Evolutionary conservation across 1,140 invertebrate genomes (phyloP), one percentile per base, ranked within the genome.

Genomic region (Wasmannia auropunctata): DNA sequence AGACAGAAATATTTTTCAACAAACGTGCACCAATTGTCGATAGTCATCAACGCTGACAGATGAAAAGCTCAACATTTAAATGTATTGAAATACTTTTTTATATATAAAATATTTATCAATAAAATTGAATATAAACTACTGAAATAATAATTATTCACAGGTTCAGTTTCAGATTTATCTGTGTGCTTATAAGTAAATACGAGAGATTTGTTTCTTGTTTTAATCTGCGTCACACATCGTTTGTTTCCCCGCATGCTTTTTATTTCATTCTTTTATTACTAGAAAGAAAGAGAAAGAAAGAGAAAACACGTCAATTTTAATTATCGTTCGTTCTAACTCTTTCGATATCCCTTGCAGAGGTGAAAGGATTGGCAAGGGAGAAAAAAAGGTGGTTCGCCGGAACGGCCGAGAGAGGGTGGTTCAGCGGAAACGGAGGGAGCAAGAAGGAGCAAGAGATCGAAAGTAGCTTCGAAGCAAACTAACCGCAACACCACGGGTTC

Each of bases 231-330:
- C 22, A 22, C 28, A 22, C 6, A 22, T 75, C 7, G 34, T 37
- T 31, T 25, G 4, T 25, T 43, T 40, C 3, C 34, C n/a, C n/a
- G n/a, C n/a, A n/a, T 5, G 8, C 2, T 56, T 28, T 70, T n/a
- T 8, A 31, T 63, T n/a, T 79, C 7, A 40, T 25, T 69, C 22
- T 56, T 56, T 22, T 10, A 11, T 6, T 6, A 25, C 6, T 8
- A 22, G 28, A 40, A 11, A 43, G 28, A 70, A 14, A 80, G 22
- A 46, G 7, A 56, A 14, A 43, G 22, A 16, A 3, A 31, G 67
- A 56, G n/a, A 37, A n/a, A 67, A 16, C 37, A 43, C 28, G 74
- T 86, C 79, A 54, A 84, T 83, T 87, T 87, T 84, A 87, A 84
- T 87, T 84, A 87, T 84, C 79, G 79, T 62, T 43, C 31, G 34